A percentile compares a stretch with the other conserved stretches of the same genome.
These are phyloP conservation scores for Phallusia fumigata DNA, from an alignment of 23 tunicate genomes.

Conservation along the genomic window DNA sequence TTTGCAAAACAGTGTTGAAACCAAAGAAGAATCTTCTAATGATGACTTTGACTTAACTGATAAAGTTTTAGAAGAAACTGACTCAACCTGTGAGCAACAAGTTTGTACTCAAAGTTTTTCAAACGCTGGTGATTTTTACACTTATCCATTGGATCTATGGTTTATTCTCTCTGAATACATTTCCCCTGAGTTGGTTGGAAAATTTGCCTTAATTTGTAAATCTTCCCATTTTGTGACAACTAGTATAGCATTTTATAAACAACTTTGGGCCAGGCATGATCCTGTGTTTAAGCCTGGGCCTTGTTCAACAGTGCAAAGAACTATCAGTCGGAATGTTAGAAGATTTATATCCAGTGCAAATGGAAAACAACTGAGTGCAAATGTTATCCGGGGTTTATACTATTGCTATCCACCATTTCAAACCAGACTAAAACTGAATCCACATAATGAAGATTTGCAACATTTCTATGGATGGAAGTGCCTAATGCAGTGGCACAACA, in stretches of 20 bases:
- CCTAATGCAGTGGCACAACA: background rate
- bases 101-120: no score
- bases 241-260: background rate
- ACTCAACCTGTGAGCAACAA: no score
- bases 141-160: background rate
- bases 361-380: background rate
- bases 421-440: background rate
- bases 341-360: background rate
- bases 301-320: background rate
- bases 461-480: background rate
- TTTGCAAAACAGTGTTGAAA: background rate
- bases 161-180: background rate
- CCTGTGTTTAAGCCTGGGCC: background rate
- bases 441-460: background rate
- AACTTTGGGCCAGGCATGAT: background rate
- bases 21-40: background rate
- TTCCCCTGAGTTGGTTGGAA: background rate
- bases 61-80: background rate
- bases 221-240: background rate
- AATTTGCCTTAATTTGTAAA: background rate
- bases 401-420: background rate
- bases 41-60: background rate
- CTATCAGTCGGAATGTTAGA: background rate
- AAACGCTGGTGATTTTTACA: background rate
- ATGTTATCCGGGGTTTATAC: background rate